Percentiles rank a stretch among this genome's conserved stretches.
Conservation (phyloP, 2,888 invertebrate species). For the Lagria hirta region DNA sequence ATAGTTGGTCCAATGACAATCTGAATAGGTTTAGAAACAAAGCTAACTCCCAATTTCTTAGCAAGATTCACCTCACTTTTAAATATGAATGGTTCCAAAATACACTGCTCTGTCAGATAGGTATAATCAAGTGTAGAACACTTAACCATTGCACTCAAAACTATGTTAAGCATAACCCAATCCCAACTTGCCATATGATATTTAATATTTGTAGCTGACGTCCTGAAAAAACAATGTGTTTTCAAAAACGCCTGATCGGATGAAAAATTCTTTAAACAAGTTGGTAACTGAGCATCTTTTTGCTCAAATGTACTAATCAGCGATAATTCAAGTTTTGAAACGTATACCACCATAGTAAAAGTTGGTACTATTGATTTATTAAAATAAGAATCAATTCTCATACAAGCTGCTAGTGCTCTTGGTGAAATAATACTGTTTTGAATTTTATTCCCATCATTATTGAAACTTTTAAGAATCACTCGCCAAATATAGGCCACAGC, state of each 20-base stretch:
- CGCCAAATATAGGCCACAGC: slow-evolving; percentile 71
- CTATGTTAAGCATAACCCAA: slow-evolving; percentile 45
- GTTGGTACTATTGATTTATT: slow-evolving; percentile 67
- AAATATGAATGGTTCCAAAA: slow-evolving; percentile 56
- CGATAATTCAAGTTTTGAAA: slow-evolving; percentile 62
- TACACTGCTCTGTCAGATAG: slow-evolving; percentile 59
- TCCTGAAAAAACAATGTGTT: slow-evolving; percentile 62
- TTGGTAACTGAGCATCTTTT: slow-evolving; percentile 45
- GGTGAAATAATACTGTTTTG: slow-evolving; percentile 55
- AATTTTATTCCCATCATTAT: slow-evolving; percentile 47
- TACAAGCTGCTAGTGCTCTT: slow-evolving; percentile 71
- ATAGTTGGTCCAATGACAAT: slow-evolving; percentile 65
- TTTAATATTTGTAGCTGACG: slow-evolving; percentile 56
- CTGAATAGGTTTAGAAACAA: slow-evolving; percentile 55
- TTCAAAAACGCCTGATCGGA: slow-evolving; percentile 58
- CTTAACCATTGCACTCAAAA: slow-evolving; percentile 52
- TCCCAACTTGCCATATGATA: slow-evolving; percentile 52
- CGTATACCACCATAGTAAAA: slow-evolving; percentile 62
- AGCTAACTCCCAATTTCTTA: slow-evolving; percentile 46
- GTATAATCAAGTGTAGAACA: slow-evolving; percentile 62
- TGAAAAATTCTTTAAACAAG: slow-evolving; percentile 55
- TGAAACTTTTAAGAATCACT: slow-evolving; percentile 55
- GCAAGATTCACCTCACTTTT: slow-evolving; percentile 47
- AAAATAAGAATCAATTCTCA: slow-evolving; percentile 77
- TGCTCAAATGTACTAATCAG: slow-evolving; percentile 62